These are phyloP conservation scores for Spialia ferax DNA, from an alignment of 2,888 invertebrate genomes.

Conservation along the genomic window DNA sequence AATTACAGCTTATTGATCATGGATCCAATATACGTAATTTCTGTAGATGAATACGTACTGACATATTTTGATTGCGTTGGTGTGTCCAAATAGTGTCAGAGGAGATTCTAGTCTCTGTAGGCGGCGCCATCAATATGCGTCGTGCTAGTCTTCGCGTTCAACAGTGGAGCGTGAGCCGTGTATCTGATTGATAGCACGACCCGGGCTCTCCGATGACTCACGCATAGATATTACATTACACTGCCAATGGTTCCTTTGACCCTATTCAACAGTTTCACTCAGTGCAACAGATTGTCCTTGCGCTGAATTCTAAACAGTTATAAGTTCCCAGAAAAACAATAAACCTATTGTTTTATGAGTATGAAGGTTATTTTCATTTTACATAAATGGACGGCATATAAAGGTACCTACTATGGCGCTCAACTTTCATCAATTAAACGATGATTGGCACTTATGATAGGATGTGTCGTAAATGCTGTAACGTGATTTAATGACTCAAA, in stretches of 20 bases:
- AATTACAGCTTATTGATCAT: conserved; percentile 49
- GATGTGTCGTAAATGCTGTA: conserved; percentile 6
- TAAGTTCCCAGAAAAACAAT: conserved; percentile 72
- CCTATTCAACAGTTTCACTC: conserved; percentile 74
- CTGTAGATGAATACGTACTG: conserved; percentile 48
- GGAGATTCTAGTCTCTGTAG: conserved; percentile 63
- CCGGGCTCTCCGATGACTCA: conserved; percentile 79
- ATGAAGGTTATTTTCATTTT: conserved; percentile 51
- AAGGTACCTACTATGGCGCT: conserved; percentile 11
- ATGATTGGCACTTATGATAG: conserved; percentile 25
- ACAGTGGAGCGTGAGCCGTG: conserved; percentile 69
- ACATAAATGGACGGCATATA: conserved; percentile 32
- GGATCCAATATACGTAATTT: conserved; percentile 43
- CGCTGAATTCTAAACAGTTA: conserved; percentile 70
- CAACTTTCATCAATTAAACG: conserved; percentile 34
- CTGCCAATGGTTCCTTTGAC: conserved; percentile 78
- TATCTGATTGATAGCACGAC: conserved; percentile 71
- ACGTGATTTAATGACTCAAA: conserved; percentile 21
- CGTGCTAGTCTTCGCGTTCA: conserved; percentile 63
- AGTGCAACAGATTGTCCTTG: conserved; percentile 76
- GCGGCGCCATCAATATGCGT: conserved; percentile 74
- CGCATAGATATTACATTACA: conserved; percentile 69
- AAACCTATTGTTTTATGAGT: conserved; percentile 50
- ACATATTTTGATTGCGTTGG: conserved; percentile 57
- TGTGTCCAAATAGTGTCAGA: conserved; percentile 59